phyloP scores from a whole-genome alignment of 2,113 vertebrate genomes.

The Perognathus longimembris region DNA sequence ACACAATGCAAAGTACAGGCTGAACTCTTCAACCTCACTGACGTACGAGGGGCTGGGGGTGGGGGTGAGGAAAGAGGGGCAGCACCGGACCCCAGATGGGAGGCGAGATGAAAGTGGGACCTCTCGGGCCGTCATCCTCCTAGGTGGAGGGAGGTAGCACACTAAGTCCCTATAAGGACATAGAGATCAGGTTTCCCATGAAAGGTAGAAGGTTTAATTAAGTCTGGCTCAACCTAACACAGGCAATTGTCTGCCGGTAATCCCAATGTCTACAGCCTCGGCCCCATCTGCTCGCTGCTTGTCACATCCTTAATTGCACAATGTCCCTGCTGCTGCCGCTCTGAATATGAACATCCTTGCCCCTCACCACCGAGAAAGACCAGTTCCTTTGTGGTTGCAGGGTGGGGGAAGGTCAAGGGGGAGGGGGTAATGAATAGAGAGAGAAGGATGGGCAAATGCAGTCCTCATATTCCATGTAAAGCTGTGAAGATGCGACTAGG shows the following conservation, averaged over 20 bases:
- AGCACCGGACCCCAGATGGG: neutral
- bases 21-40: neutral
- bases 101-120: neutral
- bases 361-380: neutral
- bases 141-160: neutral
- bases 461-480: too few species aligned
- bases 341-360: neutral
- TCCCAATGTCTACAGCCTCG: neutral
- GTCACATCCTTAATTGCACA: neutral
- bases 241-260: constrained; percentile 11
- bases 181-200: neutral
- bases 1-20: neutral
- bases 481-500: too few species aligned
- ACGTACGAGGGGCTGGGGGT: neutral
- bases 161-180: neutral
- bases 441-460: too few species aligned
- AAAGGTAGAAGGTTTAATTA: constrained; percentile 31
- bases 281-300: constrained; percentile 22
- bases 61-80: neutral
- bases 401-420: too few species aligned
- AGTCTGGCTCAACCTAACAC: constrained; percentile 20
- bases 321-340: neutral
- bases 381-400: too few species aligned
- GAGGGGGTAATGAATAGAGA: too few species aligned
- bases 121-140: neutral